phyloP scores from a whole-genome alignment of 1,140 invertebrate species.

The Drosophila pseudoananassae region DNA sequence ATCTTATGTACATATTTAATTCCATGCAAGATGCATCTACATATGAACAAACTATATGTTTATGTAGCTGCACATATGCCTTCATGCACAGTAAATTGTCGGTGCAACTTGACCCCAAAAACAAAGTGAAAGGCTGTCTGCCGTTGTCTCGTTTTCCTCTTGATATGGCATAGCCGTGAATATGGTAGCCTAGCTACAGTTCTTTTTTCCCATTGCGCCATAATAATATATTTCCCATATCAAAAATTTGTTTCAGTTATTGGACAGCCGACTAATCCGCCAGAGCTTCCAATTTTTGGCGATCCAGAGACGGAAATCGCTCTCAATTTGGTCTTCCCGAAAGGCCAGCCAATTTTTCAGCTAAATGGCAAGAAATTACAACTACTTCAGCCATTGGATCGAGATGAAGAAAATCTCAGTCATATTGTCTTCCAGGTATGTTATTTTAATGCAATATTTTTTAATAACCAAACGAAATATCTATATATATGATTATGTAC shows the following conservation, averaged over 20 bases:
- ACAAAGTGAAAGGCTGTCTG: constrained; percentile 66
- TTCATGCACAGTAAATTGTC: constrained; percentile 17
- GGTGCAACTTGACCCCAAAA: constrained; percentile 45
- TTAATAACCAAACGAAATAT: background rate
- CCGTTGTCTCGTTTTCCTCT: constrained; percentile 12
- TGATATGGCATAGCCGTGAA: constrained; percentile 10
- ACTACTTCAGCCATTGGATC: constrained; percentile 91
- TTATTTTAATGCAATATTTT: background rate
- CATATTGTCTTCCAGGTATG: constrained; percentile 94
- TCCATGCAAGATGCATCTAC: constrained; percentile 27
- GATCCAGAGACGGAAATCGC: constrained; percentile 92
- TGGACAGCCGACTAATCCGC: constrained; percentile 91
- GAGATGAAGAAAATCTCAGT: constrained; percentile 93
- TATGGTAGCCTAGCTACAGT: constrained; percentile 18
- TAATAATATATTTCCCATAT: constrained; percentile 24
- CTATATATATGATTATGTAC: constrained; percentile 10
- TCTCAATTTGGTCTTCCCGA: constrained; percentile 91
- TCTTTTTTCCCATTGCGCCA: constrained; percentile 14
- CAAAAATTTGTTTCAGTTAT: constrained; percentile 86
- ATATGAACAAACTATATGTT: constrained; percentile 8
- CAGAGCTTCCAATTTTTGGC: constrained; percentile 92
- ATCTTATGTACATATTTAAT: constrained; percentile 10
- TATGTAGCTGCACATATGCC: constrained; percentile 13
- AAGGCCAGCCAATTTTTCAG: constrained; percentile 90
- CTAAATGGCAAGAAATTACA: constrained; percentile 93